phyloP scores from a whole-genome alignment of 1,140 invertebrate genomes.

The Drosophila littoralis region DNA sequence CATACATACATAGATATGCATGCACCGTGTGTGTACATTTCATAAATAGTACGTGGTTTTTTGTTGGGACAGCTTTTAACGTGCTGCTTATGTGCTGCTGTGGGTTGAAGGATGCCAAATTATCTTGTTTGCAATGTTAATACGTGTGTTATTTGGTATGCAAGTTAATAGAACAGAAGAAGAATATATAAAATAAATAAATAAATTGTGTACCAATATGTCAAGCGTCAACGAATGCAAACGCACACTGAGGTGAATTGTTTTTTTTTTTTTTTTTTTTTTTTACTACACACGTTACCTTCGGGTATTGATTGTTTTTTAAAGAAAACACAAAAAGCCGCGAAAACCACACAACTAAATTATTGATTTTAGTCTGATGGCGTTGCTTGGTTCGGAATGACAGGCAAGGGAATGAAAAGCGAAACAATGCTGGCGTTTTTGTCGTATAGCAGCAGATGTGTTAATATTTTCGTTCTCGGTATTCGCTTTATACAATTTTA shows the following conservation, averaged over 20 bases:
- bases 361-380: slow-evolving; percentile 73
- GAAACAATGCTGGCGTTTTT: slow-evolving; percentile 44
- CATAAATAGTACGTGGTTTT: slow-evolving; percentile 19
- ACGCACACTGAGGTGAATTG: slow-evolving; percentile 75
- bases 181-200: slow-evolving; percentile 36
- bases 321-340: slow-evolving; percentile 79
- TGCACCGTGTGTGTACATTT: slow-evolving; percentile 9
- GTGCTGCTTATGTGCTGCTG: not conserved
- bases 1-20: not conserved
- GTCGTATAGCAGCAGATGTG: slow-evolving; percentile 29
- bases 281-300: slow-evolving; percentile 76
- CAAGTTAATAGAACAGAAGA: not conserved
- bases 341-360: slow-evolving; percentile 79
- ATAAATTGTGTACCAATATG: slow-evolving; percentile 77
- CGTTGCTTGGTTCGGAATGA: slow-evolving; percentile 55
- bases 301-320: slow-evolving; percentile 81
- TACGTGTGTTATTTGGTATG: not conserved
- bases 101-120: slow-evolving; percentile 1
- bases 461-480: slow-evolving; percentile 45
- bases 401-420: slow-evolving; percentile 46
- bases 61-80: not conserved
- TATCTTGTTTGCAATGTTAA: not conserved
- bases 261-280: slow-evolving; percentile 31
- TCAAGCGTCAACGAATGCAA: slow-evolving; percentile 80
- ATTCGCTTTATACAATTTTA: slow-evolving; percentile 45